phyloP scores from a whole-genome alignment of 2,888 invertebrate genomes.

The Leistus spinibarbis region DNA sequence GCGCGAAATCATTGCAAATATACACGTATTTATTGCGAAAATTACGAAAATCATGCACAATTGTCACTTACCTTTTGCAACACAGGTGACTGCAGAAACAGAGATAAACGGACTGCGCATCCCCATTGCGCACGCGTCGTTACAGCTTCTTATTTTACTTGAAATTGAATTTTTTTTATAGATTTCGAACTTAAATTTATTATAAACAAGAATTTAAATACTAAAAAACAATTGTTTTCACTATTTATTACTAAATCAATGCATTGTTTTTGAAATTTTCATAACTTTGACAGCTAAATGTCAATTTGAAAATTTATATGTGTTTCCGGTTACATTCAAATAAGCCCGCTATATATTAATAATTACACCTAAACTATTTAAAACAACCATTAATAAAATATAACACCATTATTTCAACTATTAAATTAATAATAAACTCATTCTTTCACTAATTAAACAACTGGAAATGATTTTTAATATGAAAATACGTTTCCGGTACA shows the following conservation, averaged over 20 bases:
- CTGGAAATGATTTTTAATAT: too few species aligned
- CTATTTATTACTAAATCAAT: conserved; percentile 10
- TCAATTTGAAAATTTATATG: conserved; percentile 12
- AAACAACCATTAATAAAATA: neutral
- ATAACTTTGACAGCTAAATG: conserved; percentile 20
- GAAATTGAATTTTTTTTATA: conserved; percentile 1
- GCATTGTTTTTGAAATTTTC: neutral
- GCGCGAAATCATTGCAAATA: conserved; percentile 47
- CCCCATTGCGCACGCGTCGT: conserved; percentile 49
- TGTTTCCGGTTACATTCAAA: conserved; percentile 20
- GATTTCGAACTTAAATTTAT: neutral
- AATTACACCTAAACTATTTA: neutral
- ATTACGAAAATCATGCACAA: conserved; percentile 51
- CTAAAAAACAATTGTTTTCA: neutral
- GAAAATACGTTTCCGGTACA: too few species aligned
- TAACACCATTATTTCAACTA: neutral
- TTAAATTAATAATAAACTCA: too few species aligned
- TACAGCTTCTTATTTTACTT: conserved; percentile 31
- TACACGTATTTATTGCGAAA: conserved; percentile 51
- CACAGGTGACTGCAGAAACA: conserved; percentile 64
- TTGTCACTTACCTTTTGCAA: conserved; percentile 61
- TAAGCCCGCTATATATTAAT: conserved; percentile 3
- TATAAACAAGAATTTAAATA: neutral
- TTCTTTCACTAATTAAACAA: too few species aligned
- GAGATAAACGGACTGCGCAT: conserved; percentile 56